These are phyloP conservation scores for Pteruthius melanotis DNA, from an alignment of 2,113 vertebrate genomes.

Conservation along the genomic window DNA sequence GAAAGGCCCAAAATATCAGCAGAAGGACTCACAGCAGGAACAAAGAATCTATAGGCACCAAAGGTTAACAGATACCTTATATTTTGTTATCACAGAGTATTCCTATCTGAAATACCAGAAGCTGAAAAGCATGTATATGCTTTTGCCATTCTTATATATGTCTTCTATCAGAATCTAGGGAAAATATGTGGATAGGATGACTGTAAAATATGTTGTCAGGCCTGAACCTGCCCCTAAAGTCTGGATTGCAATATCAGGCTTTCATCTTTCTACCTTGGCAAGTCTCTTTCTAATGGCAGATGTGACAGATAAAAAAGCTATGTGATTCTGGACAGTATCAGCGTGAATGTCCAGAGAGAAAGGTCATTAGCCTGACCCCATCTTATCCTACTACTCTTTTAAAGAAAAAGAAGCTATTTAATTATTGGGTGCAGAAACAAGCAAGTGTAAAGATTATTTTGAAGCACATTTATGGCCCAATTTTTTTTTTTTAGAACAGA, in stretches of 20 bases:
- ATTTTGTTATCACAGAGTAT: neutral
- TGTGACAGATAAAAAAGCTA: neutral
- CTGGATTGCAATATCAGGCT: neutral
- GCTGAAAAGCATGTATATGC: neutral
- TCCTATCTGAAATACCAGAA: neutral
- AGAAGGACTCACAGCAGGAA: neutral
- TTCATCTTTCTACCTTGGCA: neutral
- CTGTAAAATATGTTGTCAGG: neutral
- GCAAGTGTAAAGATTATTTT: neutral
- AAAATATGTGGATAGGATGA: neutral
- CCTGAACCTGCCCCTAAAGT: neutral
- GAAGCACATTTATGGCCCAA: neutral
- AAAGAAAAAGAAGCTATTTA: neutral
- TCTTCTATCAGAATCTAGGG: neutral
- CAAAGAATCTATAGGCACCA: neutral
- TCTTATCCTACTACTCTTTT: neutral
- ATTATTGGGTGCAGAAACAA: neutral
- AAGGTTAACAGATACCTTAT: neutral
- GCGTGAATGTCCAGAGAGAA: neutral
- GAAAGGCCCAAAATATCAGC: neutral
- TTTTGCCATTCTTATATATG: neutral
- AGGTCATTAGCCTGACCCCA: neutral
- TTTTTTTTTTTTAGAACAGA: neutral
- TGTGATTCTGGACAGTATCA: neutral
- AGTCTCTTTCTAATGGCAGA: neutral